Conservation (phyloP, 2,797 vertebrate species). For the Eleutherodactylus coqui region DNA sequence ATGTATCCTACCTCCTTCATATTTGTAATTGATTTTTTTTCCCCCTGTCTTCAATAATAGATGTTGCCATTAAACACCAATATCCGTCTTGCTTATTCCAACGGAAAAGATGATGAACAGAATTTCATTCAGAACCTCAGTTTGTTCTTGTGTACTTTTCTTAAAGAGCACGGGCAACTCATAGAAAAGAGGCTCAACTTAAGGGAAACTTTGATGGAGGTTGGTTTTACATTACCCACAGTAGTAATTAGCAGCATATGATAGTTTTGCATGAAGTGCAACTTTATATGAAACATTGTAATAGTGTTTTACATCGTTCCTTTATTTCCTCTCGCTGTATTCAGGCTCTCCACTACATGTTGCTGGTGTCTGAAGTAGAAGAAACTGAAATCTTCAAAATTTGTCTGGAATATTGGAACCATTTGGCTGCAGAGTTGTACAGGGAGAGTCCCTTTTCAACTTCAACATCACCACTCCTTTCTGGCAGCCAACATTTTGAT, state of each 20-base stretch:
- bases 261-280: background rate
- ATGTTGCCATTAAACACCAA: conserved; percentile 98
- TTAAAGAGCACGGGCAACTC: conserved; percentile 95
- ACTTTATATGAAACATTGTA: background rate
- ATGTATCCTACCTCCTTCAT: background rate
- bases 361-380: conserved; percentile 95
- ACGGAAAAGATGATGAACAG: conserved; percentile 97
- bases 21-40: background rate
- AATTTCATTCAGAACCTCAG: conserved; percentile 99
- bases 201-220: conserved; percentile 96
- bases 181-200: conserved; percentile 94
- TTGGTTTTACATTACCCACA: conserved; percentile 67
- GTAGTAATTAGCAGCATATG: no score
- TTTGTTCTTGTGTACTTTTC: conserved; percentile 96
- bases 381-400: conserved; percentile 99
- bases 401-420: conserved; percentile 98
- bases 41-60: conserved; percentile 69
- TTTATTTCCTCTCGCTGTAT: conserved; percentile 19
- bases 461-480: conserved; percentile 90
- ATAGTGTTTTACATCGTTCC: background rate
- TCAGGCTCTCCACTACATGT: conserved; percentile 92
- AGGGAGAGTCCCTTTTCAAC: conserved; percentile 95
- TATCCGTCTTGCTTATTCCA: conserved; percentile 92
- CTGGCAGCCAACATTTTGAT: conserved; percentile 94
- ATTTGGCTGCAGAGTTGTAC: conserved; percentile 94